Base-by-base conservation (phyloP, 2,797 vertebrate species). In the Anguilla obscura region DNA sequence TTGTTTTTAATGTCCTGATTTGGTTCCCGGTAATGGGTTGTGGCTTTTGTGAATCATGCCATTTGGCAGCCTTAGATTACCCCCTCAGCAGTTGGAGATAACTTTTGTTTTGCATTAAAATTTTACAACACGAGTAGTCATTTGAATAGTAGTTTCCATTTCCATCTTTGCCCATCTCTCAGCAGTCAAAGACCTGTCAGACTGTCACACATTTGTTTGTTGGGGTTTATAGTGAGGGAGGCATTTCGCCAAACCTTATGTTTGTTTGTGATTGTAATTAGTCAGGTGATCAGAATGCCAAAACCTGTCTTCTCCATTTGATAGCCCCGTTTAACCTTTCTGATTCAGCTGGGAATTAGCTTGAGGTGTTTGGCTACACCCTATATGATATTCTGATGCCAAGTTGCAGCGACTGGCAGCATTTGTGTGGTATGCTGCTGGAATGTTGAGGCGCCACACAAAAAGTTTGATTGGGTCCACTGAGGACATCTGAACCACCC, bases 401-500 rank as follows among this genome's bases (percentile, higher is more conserved):
- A 30, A 14, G 10, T 30, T 33, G 1, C 50, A 84, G 27, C 8
- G 27, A 54, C 83, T 56, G 27, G 83, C 52, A 16, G 79, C 79
- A 48, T 18, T 74, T 24, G 18, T 36, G 71, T 10, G 30, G 30
- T 36, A 33, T 36, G 36, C 36, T 8, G 8, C 40, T 82, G 79
- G 79, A 82, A 82, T 50, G 40, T 33, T 12, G 79, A 82, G 45
- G n/a, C 21, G 45, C 79, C 40, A 0, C 79, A 50, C 24, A 45
- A 82, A 50, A 50, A 18, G 24, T 50, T 82, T 50, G 45, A 50
- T 82, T 82, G 40, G 74, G 79, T 45, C 79, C 79, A 14, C 45
- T n/a, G 40, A 48, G 79, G 79, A 50, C 79, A 82, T 45, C 79
- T 82, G 79, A 82, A 24, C 79, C 40, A 24, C 24, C 6, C 79